Conservation (phyloP, 2,113 vertebrate genomes). For the Xenus cinereus region DNA sequence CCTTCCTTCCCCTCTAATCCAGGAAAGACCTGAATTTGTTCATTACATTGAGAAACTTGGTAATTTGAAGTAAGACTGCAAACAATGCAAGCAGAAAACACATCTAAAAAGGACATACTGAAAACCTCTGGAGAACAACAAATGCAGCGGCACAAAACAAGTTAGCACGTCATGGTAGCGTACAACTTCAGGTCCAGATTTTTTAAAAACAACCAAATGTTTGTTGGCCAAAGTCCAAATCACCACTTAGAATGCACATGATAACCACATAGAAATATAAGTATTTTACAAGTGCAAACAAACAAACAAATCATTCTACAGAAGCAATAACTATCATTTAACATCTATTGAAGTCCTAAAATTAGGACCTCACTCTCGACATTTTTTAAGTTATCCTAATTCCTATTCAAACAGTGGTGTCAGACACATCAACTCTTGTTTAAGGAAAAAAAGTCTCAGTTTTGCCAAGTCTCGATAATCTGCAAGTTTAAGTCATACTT, state of each 20-base stretch:
- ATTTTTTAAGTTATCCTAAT: background rate
- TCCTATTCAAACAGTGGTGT: background rate
- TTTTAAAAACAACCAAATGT: background rate
- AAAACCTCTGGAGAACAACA: background rate
- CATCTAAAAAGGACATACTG: background rate
- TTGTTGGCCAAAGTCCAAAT: background rate
- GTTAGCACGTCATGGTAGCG: rapidly evolving
- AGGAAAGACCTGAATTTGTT: background rate
- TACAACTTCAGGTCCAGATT: background rate
- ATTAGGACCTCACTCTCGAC: rapidly evolving
- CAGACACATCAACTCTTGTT: background rate
- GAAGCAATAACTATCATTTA: background rate
- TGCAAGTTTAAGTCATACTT: background rate
- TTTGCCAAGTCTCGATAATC: background rate
- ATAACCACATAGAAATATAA: background rate
- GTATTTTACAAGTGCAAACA: background rate
- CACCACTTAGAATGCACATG: background rate
- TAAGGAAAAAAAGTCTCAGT: background rate
- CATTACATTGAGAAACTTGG: background rate
- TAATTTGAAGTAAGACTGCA: background rate
- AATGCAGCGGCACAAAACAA: background rate
- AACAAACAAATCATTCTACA: background rate
- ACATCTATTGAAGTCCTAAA: background rate
- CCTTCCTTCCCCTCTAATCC: background rate
- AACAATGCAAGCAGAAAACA: background rate